Evolutionary conservation across 2,797 vertebrate genomes (phyloP), one percentile per base, ranked within the genome.

Genomic region (Aeoliscus strigatus): DNA sequence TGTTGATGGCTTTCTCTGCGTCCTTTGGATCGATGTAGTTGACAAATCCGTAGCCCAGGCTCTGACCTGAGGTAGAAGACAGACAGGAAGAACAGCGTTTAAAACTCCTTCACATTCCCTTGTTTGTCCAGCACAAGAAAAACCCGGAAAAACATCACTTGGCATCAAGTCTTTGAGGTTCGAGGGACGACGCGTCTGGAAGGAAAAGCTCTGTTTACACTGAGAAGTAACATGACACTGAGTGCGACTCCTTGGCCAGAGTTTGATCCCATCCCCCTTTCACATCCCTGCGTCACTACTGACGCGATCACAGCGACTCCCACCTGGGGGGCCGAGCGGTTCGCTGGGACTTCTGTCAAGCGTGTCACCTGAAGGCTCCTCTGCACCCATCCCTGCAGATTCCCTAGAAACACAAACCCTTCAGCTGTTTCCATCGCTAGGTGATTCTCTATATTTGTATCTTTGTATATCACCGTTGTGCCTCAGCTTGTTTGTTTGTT

Each of bases 1-100:
- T 98, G 85, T 94, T 97, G 86, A 99, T 97, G 73, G 96, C 96
- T 87, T 99, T 99, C 79, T 98, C 96, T 8, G 96, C 96, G 78
- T 98, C 94, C 88, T 99, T 98, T 49, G 93, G 91, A 49, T 98
- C 96, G 65, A 94, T 90, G 34, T 99, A 99, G 89, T 99, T 99
- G 82, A 99, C 96, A 84, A 99, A 99, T 36, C 96, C 96, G 33
- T 98, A 99, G 65, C 96, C 96, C 84, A 97, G 88, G 81, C 95
- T 99, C 82, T 99, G 96, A 36, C 94, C 96, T 98, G 75, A 60
- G 81, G 73, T 27, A 43, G 0, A 12, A 78, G 26, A 58, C 32
- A 63, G 45, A 62, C 8, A 9, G 18, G 34, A 40, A 60, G 16
- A 51, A 47, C 49, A 29, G n/a, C 14, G 33, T 60, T 62, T 37